Percentiles rank a stretch among this genome's conserved stretches.
Evolutionary conservation across 2,888 invertebrate species (phyloP).

Genomic region (Troglohyphantes excavatus): DNA sequence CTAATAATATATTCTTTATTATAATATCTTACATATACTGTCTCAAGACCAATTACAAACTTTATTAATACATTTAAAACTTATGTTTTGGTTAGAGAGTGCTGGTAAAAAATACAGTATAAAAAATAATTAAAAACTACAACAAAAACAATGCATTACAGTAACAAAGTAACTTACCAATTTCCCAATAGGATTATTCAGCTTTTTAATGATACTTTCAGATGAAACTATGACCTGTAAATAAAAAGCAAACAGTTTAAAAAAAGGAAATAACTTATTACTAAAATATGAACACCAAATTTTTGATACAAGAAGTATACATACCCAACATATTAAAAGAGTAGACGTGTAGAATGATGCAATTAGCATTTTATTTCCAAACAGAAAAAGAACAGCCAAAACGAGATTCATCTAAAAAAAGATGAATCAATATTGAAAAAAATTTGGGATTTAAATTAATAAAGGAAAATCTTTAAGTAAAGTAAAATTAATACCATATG

Average conservation of each 20-base stretch:
- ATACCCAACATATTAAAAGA: conserved; percentile 82
- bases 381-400: conserved; percentile 84
- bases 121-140: too few species aligned
- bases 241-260: conserved; percentile 15
- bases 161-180: conserved; percentile 37
- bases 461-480: background rate
- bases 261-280: background rate
- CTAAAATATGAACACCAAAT: background rate
- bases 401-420: conserved; percentile 83
- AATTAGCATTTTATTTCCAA: conserved; percentile 86
- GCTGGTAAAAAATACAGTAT: too few species aligned
- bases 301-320: conserved; percentile 41
- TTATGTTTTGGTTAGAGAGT: too few species aligned
- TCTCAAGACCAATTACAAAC: too few species aligned
- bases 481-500: conserved; percentile 83
- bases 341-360: conserved; percentile 84
- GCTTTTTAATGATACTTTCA: conserved; percentile 25
- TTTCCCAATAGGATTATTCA: conserved; percentile 19
- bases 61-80: too few species aligned
- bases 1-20: too few species aligned
- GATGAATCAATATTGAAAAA: conserved; percentile 18
- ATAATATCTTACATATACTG: too few species aligned
- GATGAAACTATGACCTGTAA: conserved; percentile 41
- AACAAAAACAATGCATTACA: too few species aligned
- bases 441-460: background rate